Evolutionary conservation across 2,113 vertebrate species (phyloP).

Genomic region (Reinhardtius hippoglossoides): DNA sequence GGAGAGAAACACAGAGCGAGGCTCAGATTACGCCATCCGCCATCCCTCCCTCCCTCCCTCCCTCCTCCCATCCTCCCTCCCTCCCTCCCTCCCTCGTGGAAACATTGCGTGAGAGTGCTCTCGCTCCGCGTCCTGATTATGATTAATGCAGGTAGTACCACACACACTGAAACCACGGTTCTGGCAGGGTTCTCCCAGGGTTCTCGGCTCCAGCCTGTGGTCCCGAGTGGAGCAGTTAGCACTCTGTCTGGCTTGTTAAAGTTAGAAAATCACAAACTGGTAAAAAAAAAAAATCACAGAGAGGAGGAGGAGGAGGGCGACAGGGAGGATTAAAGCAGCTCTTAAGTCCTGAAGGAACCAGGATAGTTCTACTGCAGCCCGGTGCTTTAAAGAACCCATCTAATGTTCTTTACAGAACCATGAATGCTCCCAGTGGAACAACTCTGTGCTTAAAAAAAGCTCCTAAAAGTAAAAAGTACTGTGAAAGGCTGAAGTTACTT

Average conservation of each 20-base stretch:
- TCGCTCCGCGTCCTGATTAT: constrained; percentile 80
- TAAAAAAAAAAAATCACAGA: constrained; percentile 21
- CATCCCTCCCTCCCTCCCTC: constrained; percentile 63
- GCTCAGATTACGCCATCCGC: constrained; percentile 83
- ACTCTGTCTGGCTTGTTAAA: constrained; percentile 42
- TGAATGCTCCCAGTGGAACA: background rate
- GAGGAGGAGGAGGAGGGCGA: background rate
- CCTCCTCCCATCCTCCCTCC: constrained; percentile 68
- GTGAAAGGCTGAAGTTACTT: too few species aligned
- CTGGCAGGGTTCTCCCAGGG: constrained; percentile 63
- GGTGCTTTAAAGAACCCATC: background rate
- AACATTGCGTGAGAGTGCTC: constrained; percentile 83
- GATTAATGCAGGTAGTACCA: constrained; percentile 83
- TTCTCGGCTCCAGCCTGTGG: constrained; percentile 42
- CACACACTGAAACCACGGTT: constrained; percentile 62
- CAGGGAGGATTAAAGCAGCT: background rate
- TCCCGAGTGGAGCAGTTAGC: constrained; percentile 53
- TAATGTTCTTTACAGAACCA: background rate
- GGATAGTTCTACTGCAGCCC: too few species aligned
- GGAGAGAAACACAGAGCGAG: constrained; percentile 61
- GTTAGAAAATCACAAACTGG: constrained; percentile 45
- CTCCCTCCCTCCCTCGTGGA: constrained; percentile 75
- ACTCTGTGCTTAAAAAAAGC: too few species aligned
- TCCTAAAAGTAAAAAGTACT: too few species aligned
- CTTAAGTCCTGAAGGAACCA: background rate